Conservation (phyloP, 2,797 vertebrate species). For the Balearica regulorum region DNA sequence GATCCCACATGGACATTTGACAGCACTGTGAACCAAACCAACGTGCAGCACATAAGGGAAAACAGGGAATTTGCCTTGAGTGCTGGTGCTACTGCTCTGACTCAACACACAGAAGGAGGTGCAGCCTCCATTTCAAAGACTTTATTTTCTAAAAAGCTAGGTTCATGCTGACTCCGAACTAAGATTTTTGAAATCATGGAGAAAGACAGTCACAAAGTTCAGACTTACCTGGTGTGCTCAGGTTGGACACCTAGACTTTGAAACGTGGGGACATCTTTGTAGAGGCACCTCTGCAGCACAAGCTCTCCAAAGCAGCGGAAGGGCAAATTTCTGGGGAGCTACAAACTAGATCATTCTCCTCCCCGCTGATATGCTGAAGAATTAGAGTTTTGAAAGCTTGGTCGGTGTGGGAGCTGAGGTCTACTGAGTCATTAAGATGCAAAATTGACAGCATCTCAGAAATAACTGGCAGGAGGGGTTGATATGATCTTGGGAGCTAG, state of each 20-base stretch:
- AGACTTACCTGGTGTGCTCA: not conserved
- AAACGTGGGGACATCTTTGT: not conserved
- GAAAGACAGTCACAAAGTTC: not conserved
- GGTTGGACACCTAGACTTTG: not conserved
- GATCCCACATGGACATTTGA: not conserved
- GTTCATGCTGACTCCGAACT: not conserved
- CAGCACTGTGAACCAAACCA: not conserved
- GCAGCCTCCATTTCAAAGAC: not conserved
- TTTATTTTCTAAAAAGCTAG: not conserved
- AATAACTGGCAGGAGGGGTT: not conserved
- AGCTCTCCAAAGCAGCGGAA: not conserved
- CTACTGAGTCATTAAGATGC: not conserved
- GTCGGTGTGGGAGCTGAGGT: not conserved
- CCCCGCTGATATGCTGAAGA: not conserved
- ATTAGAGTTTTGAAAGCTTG: not conserved
- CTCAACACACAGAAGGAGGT: not conserved
- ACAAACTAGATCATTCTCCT: not conserved
- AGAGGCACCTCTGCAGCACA: not conserved
- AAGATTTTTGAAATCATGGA: not conserved
- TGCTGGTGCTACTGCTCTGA: not conserved
- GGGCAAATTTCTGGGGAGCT: not conserved
- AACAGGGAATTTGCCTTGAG: not conserved
- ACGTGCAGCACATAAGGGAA: not conserved
- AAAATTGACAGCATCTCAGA: not conserved
- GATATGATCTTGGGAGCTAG: not conserved